Conservation (phyloP, 2,888 invertebrate species). For the Drosophila anomalata region DNA sequence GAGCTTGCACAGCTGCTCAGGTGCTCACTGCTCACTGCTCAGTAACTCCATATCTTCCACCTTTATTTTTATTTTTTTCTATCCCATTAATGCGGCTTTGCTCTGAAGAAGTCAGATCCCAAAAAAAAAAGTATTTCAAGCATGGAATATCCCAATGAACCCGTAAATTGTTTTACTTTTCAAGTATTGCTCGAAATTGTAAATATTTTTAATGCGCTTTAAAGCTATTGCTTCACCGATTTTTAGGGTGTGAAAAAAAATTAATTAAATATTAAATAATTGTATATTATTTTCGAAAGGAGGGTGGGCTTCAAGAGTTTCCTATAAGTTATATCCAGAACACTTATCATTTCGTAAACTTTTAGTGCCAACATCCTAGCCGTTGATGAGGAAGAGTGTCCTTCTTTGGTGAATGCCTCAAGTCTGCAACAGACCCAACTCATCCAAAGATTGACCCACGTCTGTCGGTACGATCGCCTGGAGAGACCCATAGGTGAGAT, state of each 20-base stretch:
- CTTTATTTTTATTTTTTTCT: background rate
- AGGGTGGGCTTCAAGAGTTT: background rate
- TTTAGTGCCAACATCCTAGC: slow-evolving; percentile 40
- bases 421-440: slow-evolving; percentile 81
- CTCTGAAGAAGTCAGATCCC: background rate
- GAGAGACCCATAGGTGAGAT: slow-evolving; percentile 80
- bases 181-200: background rate
- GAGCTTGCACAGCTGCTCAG: slow-evolving; percentile 69
- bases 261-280: slow-evolving; percentile 2
- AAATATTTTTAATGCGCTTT: background rate
- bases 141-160: slow-evolving; percentile 1
- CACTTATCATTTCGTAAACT: background rate
- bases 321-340: background rate
- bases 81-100: slow-evolving; percentile 1
- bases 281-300: background rate
- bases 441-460: slow-evolving; percentile 81
- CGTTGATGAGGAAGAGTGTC: slow-evolving; percentile 74
- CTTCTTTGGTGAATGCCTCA: slow-evolving; percentile 76
- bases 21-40: background rate
- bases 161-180: slow-evolving; percentile 11
- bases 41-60: background rate
- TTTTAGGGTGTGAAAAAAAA: background rate
- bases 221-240: background rate
- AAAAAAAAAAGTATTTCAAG: background rate
- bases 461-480: slow-evolving; percentile 82